Percentiles rank a stretch among this genome's conserved stretches.
Conservation (phyloP, 2,797 vertebrate genomes). For the Masticophis lateralis region DNA sequence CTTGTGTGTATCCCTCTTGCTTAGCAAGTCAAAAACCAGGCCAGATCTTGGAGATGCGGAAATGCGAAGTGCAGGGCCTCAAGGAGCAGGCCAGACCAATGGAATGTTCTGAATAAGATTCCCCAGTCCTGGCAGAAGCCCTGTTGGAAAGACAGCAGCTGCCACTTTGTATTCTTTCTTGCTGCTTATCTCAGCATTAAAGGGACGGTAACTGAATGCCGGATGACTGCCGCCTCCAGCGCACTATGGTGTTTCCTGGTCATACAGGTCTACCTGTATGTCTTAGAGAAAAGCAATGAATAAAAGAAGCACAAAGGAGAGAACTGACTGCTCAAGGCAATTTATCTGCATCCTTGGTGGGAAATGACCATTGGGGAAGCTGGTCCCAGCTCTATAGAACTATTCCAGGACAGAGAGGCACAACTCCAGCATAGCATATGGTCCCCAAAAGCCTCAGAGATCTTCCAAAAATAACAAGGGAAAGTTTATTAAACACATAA, state of each 20-base stretch:
- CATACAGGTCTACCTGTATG: background rate
- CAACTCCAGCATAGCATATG: background rate
- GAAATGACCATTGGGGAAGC: background rate
- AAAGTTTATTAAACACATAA: background rate
- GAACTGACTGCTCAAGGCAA: background rate
- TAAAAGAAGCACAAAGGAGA: background rate
- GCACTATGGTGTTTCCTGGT: background rate
- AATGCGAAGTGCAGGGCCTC: accelerated
- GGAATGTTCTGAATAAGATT: background rate
- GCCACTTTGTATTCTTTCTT: background rate
- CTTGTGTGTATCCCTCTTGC: slow-evolving; percentile 2
- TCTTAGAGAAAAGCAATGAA: background rate
- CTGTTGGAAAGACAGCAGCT: background rate
- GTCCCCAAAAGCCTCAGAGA: background rate
- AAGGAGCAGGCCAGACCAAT: background rate
- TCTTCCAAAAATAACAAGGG: background rate
- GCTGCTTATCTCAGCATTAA: background rate
- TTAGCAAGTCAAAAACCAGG: background rate
- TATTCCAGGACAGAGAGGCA: background rate
- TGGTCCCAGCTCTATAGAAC: background rate
- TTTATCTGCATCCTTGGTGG: background rate
- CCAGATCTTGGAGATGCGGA: background rate
- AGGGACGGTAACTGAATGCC: background rate
- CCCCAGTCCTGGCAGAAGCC: background rate
- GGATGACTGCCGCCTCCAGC: background rate